A percentile compares a stretch with the other conserved stretches of the same genome.
phyloP scores from a whole-genome alignment of 2,113 vertebrate genomes.

The Callorhinus ursinus region DNA sequence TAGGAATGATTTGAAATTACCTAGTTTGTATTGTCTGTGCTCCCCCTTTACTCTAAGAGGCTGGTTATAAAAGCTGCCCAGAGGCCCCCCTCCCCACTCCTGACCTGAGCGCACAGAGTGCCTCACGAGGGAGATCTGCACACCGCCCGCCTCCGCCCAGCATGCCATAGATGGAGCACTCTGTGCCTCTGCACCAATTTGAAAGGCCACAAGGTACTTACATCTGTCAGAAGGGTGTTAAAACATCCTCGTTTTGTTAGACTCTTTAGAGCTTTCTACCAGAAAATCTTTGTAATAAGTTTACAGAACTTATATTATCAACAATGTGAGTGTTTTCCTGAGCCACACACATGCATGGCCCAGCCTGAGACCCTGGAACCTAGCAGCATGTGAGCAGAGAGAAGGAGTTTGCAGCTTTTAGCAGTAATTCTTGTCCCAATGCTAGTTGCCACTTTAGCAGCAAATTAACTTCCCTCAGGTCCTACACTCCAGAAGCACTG shows the following conservation, averaged over 20 bases:
- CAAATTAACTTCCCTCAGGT: neutral
- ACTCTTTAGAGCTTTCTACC: neutral
- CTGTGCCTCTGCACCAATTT: too few relatives aligned
- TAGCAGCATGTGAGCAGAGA: neutral
- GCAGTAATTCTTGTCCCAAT: neutral
- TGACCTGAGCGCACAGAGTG: too few relatives aligned
- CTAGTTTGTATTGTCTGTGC: neutral
- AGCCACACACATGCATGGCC: rapidly evolving
- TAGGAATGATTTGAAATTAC: neutral
- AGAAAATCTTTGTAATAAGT: too few relatives aligned
- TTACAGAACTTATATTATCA: rapidly evolving
- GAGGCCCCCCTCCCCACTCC: neutral
- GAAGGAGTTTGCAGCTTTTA: neutral
- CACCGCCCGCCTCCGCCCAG: neutral
- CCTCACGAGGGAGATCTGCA: too few relatives aligned
- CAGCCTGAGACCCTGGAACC: neutral
- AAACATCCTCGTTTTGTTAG: neutral
- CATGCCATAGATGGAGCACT: rapidly evolving
- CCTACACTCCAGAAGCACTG: neutral
- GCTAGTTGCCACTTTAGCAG: neutral
- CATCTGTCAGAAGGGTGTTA: neutral
- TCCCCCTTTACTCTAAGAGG: neutral
- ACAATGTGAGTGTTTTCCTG: rapidly evolving
- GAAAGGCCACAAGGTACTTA: neutral
- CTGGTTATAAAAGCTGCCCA: neutral